Conservation (phyloP, 2,113 vertebrate genomes). For the Sula dactylatra region DNA sequence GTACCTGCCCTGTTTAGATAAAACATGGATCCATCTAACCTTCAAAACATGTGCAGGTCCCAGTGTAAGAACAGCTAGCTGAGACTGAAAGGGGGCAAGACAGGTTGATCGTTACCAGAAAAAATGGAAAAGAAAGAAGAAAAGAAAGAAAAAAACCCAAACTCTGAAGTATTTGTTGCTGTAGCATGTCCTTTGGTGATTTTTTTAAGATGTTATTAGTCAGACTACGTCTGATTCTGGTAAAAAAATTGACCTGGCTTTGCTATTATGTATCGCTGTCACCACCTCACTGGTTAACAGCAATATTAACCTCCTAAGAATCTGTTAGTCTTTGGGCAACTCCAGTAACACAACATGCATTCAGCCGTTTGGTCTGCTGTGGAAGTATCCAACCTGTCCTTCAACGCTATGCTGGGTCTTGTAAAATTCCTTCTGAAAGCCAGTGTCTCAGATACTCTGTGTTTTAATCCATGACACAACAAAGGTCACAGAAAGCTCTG, state of each 20-base stretch:
- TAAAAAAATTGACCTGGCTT: not conserved
- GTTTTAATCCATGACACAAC: not conserved
- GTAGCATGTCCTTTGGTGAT: not conserved
- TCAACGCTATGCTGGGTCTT: not conserved
- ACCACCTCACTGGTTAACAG: not conserved
- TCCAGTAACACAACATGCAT: not conserved
- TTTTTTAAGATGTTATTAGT: not conserved
- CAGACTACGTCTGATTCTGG: not conserved
- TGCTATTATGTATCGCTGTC: fast-evolving
- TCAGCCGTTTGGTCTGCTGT: not conserved
- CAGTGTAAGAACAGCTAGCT: not conserved
- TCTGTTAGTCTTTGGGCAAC: not conserved
- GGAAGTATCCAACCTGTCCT: not conserved
- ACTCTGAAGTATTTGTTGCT: not conserved
- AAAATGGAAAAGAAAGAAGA: not conserved
- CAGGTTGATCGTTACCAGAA: not conserved
- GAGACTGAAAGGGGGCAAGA: not conserved
- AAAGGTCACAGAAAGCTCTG: not conserved
- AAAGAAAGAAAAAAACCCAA: not conserved
- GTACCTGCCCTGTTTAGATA: not conserved
- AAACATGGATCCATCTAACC: not conserved
- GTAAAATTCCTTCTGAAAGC: not conserved
- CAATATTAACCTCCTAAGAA: not conserved
- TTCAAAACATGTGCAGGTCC: not conserved
- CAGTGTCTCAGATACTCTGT: not conserved